A percentile compares a stretch with the other conserved stretches of the same genome.
phyloP scores from a whole-genome alignment of 2,113 vertebrate species.

The Hippocampus abdominalis region DNA sequence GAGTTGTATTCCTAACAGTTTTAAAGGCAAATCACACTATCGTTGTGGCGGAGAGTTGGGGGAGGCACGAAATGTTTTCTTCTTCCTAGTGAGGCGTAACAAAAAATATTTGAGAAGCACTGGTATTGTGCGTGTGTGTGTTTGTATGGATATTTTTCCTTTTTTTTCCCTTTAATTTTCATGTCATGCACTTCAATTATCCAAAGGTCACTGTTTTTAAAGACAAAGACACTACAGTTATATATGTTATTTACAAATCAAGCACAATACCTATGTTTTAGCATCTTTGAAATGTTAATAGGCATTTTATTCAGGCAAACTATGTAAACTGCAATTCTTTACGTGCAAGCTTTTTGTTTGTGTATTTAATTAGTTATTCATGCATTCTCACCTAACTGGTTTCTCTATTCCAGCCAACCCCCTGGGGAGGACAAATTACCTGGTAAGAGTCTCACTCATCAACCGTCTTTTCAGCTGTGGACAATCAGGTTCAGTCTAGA shows the following conservation, averaged over 20 bases:
- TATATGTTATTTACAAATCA: no score
- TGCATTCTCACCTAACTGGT: not conserved
- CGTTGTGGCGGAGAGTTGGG: no score
- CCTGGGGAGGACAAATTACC: constrained; percentile 61
- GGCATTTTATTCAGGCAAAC: no score
- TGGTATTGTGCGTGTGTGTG: no score
- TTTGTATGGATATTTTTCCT: not conserved
- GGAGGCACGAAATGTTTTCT: no score
- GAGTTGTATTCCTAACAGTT: no score
- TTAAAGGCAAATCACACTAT: no score
- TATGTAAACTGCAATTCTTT: no score
- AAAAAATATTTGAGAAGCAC: no score
- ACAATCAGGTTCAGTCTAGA: constrained; percentile 8
- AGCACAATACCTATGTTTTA: not conserved
- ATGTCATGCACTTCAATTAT: not conserved
- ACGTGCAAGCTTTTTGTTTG: no score
- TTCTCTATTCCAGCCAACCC: constrained; percentile 44
- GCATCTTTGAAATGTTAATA: not conserved
- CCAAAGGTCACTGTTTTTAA: not conserved
- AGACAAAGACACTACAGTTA: not conserved
- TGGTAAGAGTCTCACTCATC: constrained; percentile 49
- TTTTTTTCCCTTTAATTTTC: not conserved
- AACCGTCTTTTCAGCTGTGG: constrained; percentile 1
- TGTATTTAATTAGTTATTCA: not conserved
- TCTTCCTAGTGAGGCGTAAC: no score